Conservation (phyloP, 1,140 invertebrate species). For the Holcopasites calliopsidis region DNA sequence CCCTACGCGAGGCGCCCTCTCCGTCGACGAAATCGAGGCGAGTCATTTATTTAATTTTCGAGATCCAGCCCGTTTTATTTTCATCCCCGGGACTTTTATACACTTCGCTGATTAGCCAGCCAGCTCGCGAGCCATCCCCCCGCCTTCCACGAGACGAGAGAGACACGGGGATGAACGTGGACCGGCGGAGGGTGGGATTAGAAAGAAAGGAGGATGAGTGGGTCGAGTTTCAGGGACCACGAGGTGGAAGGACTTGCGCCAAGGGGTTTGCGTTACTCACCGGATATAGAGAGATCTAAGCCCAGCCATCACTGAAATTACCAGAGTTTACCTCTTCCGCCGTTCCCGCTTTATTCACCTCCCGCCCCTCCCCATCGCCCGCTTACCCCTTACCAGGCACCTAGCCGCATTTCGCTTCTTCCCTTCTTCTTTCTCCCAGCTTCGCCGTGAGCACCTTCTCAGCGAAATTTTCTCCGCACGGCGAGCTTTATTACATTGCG, state of each 20-base stretch:
- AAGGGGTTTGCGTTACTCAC: constrained; percentile 70
- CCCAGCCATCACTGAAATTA: constrained; percentile 77
- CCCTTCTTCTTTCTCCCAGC: constrained; percentile 11
- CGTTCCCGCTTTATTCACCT: constrained; percentile 60
- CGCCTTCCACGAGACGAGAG: constrained; percentile 38
- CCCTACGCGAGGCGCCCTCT: constrained; percentile 35
- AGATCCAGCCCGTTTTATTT: constrained; percentile 66
- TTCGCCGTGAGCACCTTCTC: neutral
- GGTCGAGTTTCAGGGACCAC: constrained; percentile 56
- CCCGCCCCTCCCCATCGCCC: neutral
- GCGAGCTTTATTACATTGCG: constrained; percentile 56
- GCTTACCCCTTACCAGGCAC: neutral
- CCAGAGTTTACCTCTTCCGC: constrained; percentile 71
- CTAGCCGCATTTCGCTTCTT: neutral
- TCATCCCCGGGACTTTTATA: constrained; percentile 66
- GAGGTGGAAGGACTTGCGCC: constrained; percentile 63
- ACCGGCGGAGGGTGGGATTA: constrained; percentile 28
- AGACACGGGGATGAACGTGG: constrained; percentile 27
- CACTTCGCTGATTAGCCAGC: constrained; percentile 73
- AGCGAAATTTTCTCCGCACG: constrained; percentile 11
- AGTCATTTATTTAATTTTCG: constrained; percentile 73
- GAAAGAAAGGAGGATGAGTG: constrained; percentile 21
- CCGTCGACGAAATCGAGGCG: constrained; percentile 52
- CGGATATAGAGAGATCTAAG: constrained; percentile 75
- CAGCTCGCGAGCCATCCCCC: constrained; percentile 35